Percentiles rank a stretch among this genome's conserved stretches.
Conservation (phyloP, 2,113 vertebrate species). For the Sialia sialis region DNA sequence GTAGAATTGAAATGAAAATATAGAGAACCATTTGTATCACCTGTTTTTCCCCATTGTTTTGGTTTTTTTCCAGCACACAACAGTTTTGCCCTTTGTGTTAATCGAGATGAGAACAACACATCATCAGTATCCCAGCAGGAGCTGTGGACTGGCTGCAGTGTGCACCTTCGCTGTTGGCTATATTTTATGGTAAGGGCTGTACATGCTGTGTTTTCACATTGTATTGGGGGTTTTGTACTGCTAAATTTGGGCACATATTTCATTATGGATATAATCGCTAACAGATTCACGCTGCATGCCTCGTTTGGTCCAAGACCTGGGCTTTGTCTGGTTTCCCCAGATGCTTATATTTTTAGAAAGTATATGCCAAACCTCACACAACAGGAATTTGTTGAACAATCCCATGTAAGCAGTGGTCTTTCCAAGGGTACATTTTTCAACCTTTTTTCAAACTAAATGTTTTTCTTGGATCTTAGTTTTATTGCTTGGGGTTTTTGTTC, state of each 20-base stretch:
- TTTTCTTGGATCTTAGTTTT: conserved; percentile 70
- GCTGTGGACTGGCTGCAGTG: conserved; percentile 83
- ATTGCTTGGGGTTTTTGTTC: conserved; percentile 59
- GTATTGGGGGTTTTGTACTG: conserved; percentile 56
- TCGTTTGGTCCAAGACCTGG: conserved; percentile 74
- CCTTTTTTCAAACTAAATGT: conserved; percentile 72
- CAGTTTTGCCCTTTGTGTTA: conserved; percentile 95
- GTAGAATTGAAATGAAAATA: neutral
- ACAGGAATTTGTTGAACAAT: conserved; percentile 78
- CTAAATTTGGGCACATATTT: conserved; percentile 73
- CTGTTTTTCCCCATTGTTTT: conserved; percentile 32
- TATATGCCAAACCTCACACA: conserved; percentile 78
- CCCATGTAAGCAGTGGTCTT: conserved; percentile 74
- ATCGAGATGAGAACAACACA: conserved; percentile 98
- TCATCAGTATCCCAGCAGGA: conserved; percentile 92
- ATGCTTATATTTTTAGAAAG: conserved; percentile 79
- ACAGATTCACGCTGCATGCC: conserved; percentile 67
- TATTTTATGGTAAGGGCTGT: conserved; percentile 88
- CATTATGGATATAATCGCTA: conserved; percentile 73
- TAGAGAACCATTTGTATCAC: conserved; percentile 38
- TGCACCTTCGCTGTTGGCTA: conserved; percentile 90
- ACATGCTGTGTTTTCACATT: conserved; percentile 56
- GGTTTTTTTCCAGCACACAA: conserved; percentile 86
- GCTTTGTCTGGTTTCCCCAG: conserved; percentile 76
- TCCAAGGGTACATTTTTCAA: conserved; percentile 75